These are phyloP conservation scores for Spinus olivaceus DNA, from an alignment of 2,797 vertebrate genomes.

Conservation along the genomic window DNA sequence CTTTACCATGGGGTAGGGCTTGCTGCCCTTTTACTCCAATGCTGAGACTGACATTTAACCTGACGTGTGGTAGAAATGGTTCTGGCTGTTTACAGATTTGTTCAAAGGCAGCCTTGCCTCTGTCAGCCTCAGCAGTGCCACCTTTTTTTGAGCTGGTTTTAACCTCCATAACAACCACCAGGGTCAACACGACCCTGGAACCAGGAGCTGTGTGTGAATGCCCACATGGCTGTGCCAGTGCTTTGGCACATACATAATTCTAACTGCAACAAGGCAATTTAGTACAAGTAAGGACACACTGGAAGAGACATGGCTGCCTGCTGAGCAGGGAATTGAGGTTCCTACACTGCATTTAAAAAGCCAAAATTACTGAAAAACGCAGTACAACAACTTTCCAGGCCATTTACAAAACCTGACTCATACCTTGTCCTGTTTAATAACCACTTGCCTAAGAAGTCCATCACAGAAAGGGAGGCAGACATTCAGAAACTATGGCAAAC, in stretches of 20 bases:
- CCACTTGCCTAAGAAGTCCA: background rate
- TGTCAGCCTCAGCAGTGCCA: background rate
- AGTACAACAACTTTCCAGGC: background rate
- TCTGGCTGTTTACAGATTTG: background rate
- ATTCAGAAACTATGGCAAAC: background rate
- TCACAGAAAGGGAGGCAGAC: background rate
- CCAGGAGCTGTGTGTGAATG: accelerated
- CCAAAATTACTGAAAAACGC: background rate
- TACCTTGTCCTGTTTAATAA: background rate
- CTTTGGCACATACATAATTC: background rate
- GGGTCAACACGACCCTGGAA: background rate
- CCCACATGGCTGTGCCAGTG: background rate
- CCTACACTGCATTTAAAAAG: background rate
- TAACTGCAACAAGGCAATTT: background rate
- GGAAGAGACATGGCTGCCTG: background rate
- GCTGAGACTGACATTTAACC: background rate
- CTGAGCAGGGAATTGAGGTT: background rate
- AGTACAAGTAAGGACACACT: background rate
- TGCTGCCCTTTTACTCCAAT: background rate
- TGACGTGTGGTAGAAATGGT: background rate
- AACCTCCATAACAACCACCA: background rate
- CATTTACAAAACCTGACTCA: background rate
- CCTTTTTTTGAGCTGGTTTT: background rate
- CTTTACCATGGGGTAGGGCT: background rate
- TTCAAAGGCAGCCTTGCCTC: background rate